Evolutionary conservation across 2,888 invertebrate genomes (phyloP).

Genomic region (Cylloceria caligata): DNA sequence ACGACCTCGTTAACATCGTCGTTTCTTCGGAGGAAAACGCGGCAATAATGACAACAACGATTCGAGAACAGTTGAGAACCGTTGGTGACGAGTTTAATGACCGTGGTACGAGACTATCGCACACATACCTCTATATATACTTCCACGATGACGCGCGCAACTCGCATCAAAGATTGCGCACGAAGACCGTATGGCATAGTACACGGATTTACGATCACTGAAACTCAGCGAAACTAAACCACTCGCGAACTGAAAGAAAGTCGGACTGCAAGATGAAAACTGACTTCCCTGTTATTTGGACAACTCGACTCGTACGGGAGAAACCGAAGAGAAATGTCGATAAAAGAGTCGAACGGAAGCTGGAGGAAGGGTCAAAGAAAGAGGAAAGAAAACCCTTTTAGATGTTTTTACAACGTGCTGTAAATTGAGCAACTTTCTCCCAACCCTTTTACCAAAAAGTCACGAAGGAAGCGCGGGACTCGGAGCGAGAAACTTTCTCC

Average conservation of each 20-base stretch:
- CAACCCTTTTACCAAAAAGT: conserved; percentile 80
- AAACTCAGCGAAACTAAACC: conserved; percentile 43
- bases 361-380: conserved; percentile 35
- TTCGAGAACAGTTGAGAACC: conserved; percentile 46
- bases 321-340: conserved; percentile 54
- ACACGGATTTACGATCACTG: conserved; percentile 38
- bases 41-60: conserved; percentile 40
- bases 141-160: conserved; percentile 17
- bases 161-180: conserved; percentile 11
- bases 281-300: conserved; percentile 6
- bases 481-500: conserved; percentile 72
- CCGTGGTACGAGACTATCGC: conserved; percentile 39
- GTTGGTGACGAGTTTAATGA: conserved; percentile 50
- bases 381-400: conserved; percentile 72
- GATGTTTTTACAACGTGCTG: conserved; percentile 79
- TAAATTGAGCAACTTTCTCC: conserved; percentile 83
- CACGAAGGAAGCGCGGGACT: conserved; percentile 66
- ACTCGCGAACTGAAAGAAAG: conserved; percentile 40
- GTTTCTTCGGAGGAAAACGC: conserved; percentile 65
- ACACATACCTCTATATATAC: conserved; percentile 11
- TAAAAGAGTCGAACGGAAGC: conserved; percentile 49
- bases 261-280: conserved; percentile 25
- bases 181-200: neutral
- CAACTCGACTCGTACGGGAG: neutral
- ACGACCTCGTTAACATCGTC: conserved; percentile 71